Percentiles rank a stretch among this genome's conserved stretches.
Evolutionary conservation across 2,113 vertebrate genomes (phyloP).

Genomic region (Nyctereutes procyonoides): DNA sequence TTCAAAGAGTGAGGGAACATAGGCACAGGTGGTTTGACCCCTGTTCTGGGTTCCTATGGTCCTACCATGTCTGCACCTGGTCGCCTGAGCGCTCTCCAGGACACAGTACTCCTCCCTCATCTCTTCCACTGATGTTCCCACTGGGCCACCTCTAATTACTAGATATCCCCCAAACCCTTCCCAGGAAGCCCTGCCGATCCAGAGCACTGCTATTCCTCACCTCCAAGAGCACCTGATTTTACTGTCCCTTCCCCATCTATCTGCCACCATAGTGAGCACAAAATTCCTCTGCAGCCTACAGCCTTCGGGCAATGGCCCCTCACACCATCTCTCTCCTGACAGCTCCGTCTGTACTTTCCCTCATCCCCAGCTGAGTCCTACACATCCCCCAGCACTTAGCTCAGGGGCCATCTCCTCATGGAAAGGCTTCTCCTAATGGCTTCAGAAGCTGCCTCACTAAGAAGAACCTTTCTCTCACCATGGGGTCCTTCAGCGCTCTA

Average conservation of each 20-base stretch:
- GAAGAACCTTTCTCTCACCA: background rate
- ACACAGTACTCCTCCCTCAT: accelerated
- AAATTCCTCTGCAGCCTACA: background rate
- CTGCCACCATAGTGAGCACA: background rate
- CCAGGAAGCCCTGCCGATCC: background rate
- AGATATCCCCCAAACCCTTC: background rate
- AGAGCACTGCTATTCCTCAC: background rate
- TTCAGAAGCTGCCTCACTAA: background rate
- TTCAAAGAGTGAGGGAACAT: background rate
- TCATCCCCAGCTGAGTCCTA: background rate
- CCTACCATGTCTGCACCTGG: too few species aligned
- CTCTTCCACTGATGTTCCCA: background rate
- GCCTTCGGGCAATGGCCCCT: background rate
- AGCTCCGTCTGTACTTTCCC: background rate
- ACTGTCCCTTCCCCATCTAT: background rate
- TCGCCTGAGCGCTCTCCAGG: background rate
- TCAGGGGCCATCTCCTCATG: background rate
- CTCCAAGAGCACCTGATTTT: background rate
- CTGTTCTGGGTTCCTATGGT: background rate
- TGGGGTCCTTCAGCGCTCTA: too few species aligned
- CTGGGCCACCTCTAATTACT: background rate
- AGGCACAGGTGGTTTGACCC: background rate
- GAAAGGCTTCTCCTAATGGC: background rate
- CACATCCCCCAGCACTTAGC: background rate
- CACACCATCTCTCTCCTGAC: background rate